Evolutionary conservation across 2,113 vertebrate genomes (phyloP).

Genomic region (Poecilia latipinna): DNA sequence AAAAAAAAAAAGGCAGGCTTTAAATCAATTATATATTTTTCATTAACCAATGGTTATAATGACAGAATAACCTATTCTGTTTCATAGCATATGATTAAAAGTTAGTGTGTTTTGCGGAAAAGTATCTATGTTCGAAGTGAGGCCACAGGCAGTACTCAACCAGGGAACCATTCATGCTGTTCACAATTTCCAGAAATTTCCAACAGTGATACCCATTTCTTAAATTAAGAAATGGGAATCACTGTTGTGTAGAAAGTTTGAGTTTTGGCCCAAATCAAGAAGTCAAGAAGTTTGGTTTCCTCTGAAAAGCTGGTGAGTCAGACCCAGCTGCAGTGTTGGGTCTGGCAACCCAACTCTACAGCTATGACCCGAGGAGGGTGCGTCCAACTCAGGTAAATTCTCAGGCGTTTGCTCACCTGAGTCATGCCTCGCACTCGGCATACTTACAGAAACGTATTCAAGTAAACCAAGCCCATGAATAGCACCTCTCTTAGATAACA

Average conservation of each 20-base stretch:
- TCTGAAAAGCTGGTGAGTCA: background rate
- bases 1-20: too few species aligned
- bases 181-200: conserved; percentile 2
- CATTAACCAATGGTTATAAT: too few species aligned
- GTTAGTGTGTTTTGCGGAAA: too few species aligned
- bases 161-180: background rate
- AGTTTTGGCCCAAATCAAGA: background rate
- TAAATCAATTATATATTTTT: too few species aligned
- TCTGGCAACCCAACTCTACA: background rate
- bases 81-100: too few species aligned
- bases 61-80: too few species aligned
- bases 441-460: conserved; percentile 23
- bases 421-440: conserved; percentile 22
- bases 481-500: conserved; percentile 31
- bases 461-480: conserved; percentile 38
- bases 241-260: background rate
- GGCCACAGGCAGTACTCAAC: background rate
- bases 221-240: conserved; percentile 19
- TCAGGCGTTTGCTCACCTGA: conserved; percentile 66
- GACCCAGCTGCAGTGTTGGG: too few species aligned
- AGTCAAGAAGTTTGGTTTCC: background rate
- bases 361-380: background rate
- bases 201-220: background rate
- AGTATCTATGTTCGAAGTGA: background rate
- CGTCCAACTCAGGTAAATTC: conserved; percentile 9